Conservation (phyloP, 23 tunicate species). For the Trididemnum miniatum region DNA sequence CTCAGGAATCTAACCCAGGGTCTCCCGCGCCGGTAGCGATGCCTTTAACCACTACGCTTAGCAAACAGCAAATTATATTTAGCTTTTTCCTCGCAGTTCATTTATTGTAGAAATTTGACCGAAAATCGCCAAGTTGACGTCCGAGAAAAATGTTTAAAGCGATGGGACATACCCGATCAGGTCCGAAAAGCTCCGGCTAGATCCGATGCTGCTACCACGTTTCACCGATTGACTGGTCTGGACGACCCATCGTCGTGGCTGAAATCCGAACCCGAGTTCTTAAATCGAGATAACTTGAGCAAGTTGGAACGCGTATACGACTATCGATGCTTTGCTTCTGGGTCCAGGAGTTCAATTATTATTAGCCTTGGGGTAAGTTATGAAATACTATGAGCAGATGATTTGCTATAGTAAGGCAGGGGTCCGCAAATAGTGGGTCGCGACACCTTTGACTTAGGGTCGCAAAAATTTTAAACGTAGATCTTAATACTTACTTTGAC, state of each 20-base stretch:
- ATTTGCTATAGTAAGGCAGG: too few species aligned
- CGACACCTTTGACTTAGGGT: not conserved
- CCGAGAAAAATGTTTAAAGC: slow-evolving; percentile 53
- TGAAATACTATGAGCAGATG: too few species aligned
- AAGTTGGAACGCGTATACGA: slow-evolving; percentile 56
- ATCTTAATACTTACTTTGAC: not conserved
- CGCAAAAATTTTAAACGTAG: not conserved
- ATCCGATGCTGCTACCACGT: slow-evolving; percentile 35
- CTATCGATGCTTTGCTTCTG: slow-evolving; percentile 51
- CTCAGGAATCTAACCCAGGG: too few species aligned
- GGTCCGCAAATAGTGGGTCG: too few species aligned
- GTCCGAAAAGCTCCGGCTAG: slow-evolving; percentile 74
- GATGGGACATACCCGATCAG: slow-evolving; percentile 82
- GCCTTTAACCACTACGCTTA: too few species aligned
- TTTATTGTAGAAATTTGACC: slow-evolving; percentile 12
- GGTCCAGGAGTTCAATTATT: slow-evolving; percentile 42
- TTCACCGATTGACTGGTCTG: slow-evolving; percentile 41
- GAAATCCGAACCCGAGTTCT: not conserved
- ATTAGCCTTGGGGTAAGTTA: slow-evolving; percentile 71
- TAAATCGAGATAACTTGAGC: slow-evolving; percentile 23
- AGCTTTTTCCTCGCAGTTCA: too few species aligned
- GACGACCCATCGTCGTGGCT: slow-evolving; percentile 24
- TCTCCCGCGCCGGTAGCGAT: too few species aligned
- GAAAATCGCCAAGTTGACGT: slow-evolving; percentile 36
- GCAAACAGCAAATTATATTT: too few species aligned